phyloP scores from a whole-genome alignment of 2,113 vertebrate genomes.

The Chionis minor region DNA sequence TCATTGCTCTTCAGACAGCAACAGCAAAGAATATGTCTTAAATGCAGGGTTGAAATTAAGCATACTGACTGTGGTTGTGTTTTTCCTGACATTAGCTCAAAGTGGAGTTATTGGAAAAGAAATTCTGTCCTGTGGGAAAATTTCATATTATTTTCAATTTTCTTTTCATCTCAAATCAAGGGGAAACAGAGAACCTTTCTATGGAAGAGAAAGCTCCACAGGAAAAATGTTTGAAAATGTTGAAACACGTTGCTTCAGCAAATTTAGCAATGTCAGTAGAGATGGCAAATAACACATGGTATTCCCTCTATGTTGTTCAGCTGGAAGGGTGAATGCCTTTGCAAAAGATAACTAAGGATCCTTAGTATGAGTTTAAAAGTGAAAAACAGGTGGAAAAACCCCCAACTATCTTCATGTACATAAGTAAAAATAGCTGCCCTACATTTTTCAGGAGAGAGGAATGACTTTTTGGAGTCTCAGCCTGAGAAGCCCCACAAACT shows the following conservation, averaged over 20 bases:
- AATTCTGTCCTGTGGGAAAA: slow-evolving; percentile 33
- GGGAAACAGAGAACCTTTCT: slow-evolving; percentile 10
- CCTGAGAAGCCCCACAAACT: background rate
- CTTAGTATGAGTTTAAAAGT: background rate
- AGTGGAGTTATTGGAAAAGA: background rate
- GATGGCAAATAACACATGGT: background rate
- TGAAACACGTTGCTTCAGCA: background rate
- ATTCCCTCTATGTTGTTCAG: background rate
- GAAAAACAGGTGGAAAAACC: background rate
- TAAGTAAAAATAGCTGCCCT: slow-evolving; percentile 35
- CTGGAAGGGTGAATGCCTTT: background rate
- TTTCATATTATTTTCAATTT: slow-evolving; percentile 38
- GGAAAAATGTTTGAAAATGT: slow-evolving; percentile 13
- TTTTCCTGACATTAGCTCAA: background rate
- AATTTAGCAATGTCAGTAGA: background rate
- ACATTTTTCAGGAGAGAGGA: background rate
- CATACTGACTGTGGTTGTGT: background rate
- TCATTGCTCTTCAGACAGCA: background rate
- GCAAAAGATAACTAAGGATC: background rate
- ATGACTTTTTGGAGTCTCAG: background rate
- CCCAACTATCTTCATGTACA: background rate
- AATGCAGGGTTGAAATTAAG: background rate
- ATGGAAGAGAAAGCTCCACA: slow-evolving; percentile 27
- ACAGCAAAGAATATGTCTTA: background rate
- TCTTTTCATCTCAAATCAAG: slow-evolving; percentile 48